Evolutionary conservation across 2,888 invertebrate species (phyloP), one percentile per base, ranked within the genome.

Genomic region (Zhengitettix transpicula): DNA sequence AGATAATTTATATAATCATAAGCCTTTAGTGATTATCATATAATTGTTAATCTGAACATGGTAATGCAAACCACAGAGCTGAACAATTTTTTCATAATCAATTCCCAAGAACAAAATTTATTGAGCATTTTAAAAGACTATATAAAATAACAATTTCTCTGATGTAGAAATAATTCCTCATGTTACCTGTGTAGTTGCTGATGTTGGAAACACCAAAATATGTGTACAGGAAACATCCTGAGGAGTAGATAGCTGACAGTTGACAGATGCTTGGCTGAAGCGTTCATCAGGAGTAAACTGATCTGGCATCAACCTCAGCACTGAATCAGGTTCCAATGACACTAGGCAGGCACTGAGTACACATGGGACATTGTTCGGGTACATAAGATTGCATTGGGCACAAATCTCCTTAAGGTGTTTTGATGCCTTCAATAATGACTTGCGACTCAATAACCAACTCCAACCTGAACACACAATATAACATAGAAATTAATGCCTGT

Each of bases 291-390:
- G 93, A 56, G 94, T 93, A 75, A 91, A 94, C 69, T 92, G 89
- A 76, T 95, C 94, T 16, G 93, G 88, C 91, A 94, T 92, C 63
- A 95, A 81, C 62, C 94, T 81, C 67, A 97, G 81, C 67, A 85
- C 84, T 12, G 82, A 79, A 74, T 95, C 95, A 53, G 94, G 89
- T 75, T 98, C 97, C 62, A 96, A 81, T 64, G 95, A 95, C 54
- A 98, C 94, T 60, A 99, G 81, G 74, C 99, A 99, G n/a, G 98
- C 99, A 66, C 95, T 95, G 65, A 98, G 79, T 66, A 99, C 91
- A 72, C 91, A 88, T 0, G 98, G 97, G 65, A 84, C 86, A 64
- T 88, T 88, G 63, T 80, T 78, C 14, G 89, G 87, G 73, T 87
- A 87, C 74, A 92, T 80, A 64, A 89, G 79, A 58, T 82, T 80